Base-by-base conservation (phyloP, 2,888 invertebrate genomes). In the Drosophila mimica region DNA sequence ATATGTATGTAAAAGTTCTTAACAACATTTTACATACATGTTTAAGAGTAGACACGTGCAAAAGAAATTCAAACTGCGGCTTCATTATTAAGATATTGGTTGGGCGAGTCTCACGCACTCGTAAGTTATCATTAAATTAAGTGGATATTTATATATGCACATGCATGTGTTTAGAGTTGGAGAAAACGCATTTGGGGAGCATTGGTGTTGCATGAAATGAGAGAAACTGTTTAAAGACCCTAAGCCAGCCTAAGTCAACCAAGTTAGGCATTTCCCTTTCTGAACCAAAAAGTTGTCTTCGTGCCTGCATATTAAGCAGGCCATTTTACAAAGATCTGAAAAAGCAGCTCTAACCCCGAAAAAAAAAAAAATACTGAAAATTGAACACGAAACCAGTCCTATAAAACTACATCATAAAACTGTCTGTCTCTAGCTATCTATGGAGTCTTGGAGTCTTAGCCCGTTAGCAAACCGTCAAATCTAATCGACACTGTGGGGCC, bases 321-420 rank as follows among this genome's bases (percentile, higher is more conserved):
- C 34, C n/a, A 51, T 61, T 70, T 70, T 48, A 36, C 40, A 40
- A 9, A 38, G 15, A 25, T 46, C 46, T 8, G 1, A 46, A 46
- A 15, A 46, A 46, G 0, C 7, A 20, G 46, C 30, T 28, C n/a
- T n/a, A 31, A 4, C 6, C 5, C 38, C 38, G 66, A 43, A 59
- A 28, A 33, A 31, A 49, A 48, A 48, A 3, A 33, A n/a, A 59
- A 43, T 20, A 20, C 20, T 4, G 20, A 46, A 46, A 46, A 46
- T 8, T 25, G 15, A 43, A 43, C 43, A 6, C 25, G 63, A 88
- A 84, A 84, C 88, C 83, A 62, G 90, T 88, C 67, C 67, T 65
- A 81, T 76, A 74, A 81, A 74, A 70, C 83, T 58, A 68, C 49
- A 65, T 86, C 70, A 83, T 83, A 86, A 88, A 88, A 88, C 58